Evolutionary conservation across 1,140 invertebrate species (phyloP).

Genomic region (Plutomurus gul): DNA sequence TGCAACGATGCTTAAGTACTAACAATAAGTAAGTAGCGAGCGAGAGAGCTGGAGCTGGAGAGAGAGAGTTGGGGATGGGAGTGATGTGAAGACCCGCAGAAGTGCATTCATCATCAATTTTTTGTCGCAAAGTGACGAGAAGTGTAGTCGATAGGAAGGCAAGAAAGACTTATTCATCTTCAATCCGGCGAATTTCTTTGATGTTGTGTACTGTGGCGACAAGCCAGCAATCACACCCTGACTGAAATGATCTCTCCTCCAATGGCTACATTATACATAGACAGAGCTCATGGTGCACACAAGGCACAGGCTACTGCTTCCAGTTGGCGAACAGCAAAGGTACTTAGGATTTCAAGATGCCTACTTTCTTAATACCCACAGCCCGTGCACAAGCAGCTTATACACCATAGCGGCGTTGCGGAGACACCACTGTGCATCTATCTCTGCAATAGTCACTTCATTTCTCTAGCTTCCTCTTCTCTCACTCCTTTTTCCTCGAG

Average conservation of each 20-base stretch:
- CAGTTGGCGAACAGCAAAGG: too few relatives aligned
- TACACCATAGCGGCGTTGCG: too few relatives aligned
- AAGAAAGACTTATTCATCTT: constrained; percentile 48
- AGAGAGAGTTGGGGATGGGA: constrained; percentile 11
- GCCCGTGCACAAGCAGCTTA: too few relatives aligned
- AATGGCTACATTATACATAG: too few relatives aligned
- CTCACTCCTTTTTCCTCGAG: too few relatives aligned
- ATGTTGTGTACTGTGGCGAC: constrained; percentile 52
- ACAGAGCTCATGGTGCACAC: neutral
- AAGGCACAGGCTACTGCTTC: neutral
- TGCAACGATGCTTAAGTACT: constrained; percentile 20
- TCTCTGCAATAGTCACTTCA: neutral
- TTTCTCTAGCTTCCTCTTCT: neutral
- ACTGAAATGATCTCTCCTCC: constrained; percentile 49
- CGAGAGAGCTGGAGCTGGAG: neutral
- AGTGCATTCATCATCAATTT: constrained; percentile 51
- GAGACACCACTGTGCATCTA: too few relatives aligned
- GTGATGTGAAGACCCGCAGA: constrained; percentile 33
- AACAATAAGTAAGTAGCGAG: neutral
- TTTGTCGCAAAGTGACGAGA: constrained; percentile 50
- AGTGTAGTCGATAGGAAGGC: constrained; percentile 41
- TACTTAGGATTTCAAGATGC: too few relatives aligned
- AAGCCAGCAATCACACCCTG: constrained; percentile 49
- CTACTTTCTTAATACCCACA: too few relatives aligned
- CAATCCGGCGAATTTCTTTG: constrained; percentile 52